Percentiles rank a stretch among this genome's conserved stretches.
phyloP scores from a whole-genome alignment of 2,888 invertebrate species.

The Diaphora mendica region DNA sequence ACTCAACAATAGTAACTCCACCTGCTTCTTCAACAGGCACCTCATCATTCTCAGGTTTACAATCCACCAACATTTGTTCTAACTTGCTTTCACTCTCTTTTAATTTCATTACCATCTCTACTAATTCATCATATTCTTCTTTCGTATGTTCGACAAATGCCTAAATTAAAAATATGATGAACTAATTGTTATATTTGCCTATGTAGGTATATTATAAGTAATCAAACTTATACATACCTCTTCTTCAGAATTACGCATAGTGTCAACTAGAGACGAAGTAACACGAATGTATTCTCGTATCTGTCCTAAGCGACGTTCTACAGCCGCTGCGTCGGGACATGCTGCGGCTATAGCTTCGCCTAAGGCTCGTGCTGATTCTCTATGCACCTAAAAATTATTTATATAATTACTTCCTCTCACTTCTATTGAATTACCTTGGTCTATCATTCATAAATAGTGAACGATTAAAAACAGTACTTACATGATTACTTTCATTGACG shows the following conservation, averaged over 20 bases:
- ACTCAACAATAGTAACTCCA: constrained; percentile 40
- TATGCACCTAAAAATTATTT: constrained; percentile 63
- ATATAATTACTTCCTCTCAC: background rate
- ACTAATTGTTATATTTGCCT: constrained; percentile 31
- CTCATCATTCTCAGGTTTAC: constrained; percentile 72
- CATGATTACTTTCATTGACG: constrained; percentile 78
- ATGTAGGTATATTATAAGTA: constrained; percentile 21
- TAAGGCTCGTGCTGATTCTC: constrained; percentile 78
- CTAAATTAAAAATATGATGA: constrained; percentile 75
- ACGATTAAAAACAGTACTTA: constrained; percentile 53
- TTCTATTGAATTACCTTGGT: background rate
- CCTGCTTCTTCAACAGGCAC: constrained; percentile 66
- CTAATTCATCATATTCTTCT: constrained; percentile 87
- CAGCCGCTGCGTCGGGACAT: constrained; percentile 88
- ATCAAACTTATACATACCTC: constrained; percentile 79
- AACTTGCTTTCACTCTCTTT: constrained; percentile 90
- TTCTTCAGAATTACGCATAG: constrained; percentile 89
- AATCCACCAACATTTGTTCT: constrained; percentile 82
- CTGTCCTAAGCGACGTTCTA: constrained; percentile 89
- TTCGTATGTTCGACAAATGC: constrained; percentile 83
- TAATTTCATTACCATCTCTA: constrained; percentile 89
- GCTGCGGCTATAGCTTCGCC: constrained; percentile 82
- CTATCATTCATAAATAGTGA: background rate
- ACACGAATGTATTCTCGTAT: constrained; percentile 91
- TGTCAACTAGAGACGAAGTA: constrained; percentile 89